Percentiles rank a stretch among this genome's conserved stretches.
These are phyloP conservation scores for Venustaconcha ellipsiformis DNA, from an alignment of 1,140 invertebrate genomes.

Conservation along the genomic window DNA sequence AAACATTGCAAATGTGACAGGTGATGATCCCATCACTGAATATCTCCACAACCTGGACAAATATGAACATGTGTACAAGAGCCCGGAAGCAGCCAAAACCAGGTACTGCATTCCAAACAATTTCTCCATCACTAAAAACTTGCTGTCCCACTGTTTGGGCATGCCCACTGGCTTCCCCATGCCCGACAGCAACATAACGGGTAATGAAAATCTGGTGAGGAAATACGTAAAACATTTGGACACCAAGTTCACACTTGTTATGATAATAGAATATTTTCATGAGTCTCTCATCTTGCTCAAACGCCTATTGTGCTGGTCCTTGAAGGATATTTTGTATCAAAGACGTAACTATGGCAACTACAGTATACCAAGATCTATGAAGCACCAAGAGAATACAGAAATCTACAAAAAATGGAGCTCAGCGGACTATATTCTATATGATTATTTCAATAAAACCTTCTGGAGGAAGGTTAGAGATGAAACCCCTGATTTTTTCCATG, in stretches of 20 bases:
- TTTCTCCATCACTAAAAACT: conserved; percentile 57
- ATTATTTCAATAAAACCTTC: conserved; percentile 53
- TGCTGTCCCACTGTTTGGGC: conserved; percentile 53
- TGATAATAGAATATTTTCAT: conserved; percentile 73
- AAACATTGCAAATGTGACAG: conserved; percentile 36
- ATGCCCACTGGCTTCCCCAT: conserved; percentile 53
- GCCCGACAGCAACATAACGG: conserved; percentile 34
- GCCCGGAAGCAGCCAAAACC: conserved; percentile 6
- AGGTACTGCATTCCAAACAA: conserved; percentile 52
- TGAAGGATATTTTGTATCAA: conserved; percentile 48
- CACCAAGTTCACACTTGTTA: conserved; percentile 69
- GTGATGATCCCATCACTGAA: conserved; percentile 34
- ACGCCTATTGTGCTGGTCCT: conserved; percentile 71
- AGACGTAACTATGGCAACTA: conserved; percentile 35
- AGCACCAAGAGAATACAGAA: conserved; percentile 11
- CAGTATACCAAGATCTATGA: conserved; percentile 14
- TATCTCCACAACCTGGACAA: conserved; percentile 51
- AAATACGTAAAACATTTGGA: conserved; percentile 43
- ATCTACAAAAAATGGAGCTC: conserved; percentile 45
- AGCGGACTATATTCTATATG: conserved; percentile 47
- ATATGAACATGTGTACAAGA: conserved; percentile 51
- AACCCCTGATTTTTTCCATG: conserved; percentile 38
- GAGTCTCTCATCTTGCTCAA: conserved; percentile 72
- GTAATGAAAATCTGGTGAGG: conserved; percentile 7
- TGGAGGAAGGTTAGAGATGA: conserved; percentile 43